Conservation (phyloP, 2,113 vertebrate genomes). For the Boulengeromyrus knoepffleri region DNA sequence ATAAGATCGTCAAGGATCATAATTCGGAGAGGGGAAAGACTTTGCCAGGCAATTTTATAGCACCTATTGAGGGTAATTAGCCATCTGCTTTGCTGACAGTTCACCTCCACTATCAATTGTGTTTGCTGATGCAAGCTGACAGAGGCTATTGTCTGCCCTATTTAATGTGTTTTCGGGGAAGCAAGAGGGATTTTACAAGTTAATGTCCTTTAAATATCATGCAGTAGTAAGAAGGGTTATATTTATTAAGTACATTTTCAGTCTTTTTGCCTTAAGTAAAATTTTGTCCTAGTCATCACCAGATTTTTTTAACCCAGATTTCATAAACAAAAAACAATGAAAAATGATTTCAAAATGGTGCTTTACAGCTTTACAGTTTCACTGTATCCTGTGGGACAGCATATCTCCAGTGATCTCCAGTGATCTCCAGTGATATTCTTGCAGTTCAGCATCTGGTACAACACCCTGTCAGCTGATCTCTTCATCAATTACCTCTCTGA, state of each 20-base stretch:
- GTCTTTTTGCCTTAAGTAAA: neutral
- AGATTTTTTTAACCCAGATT: neutral
- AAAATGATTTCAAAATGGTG: neutral
- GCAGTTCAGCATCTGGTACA: neutral
- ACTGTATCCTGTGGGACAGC: neutral
- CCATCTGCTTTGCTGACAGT: conserved; percentile 11
- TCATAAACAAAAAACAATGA: neutral
- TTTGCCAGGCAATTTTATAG: conserved; percentile 1
- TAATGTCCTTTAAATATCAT: conserved; percentile 8
- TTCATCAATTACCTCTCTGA: neutral
- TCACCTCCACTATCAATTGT: conserved; percentile 2
- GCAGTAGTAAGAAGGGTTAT: neutral
- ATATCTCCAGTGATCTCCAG: neutral
- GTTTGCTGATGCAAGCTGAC: conserved; percentile 1
- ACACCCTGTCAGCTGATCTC: neutral
- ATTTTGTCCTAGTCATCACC: neutral
- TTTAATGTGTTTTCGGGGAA: neutral
- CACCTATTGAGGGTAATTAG: conserved; percentile 16
- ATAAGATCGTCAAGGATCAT: conserved; percentile 12
- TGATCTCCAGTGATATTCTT: neutral
- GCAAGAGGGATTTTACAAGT: conserved; percentile 1
- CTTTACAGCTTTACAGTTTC: neutral
- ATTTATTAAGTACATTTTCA: neutral
- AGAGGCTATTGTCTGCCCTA: conserved; percentile 2
- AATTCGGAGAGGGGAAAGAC: conserved; percentile 2